A percentile compares a stretch with the other conserved stretches of the same genome.
Evolutionary conservation across 2,888 invertebrate genomes (phyloP).

Genomic region (Cantharis flavilabris): DNA sequence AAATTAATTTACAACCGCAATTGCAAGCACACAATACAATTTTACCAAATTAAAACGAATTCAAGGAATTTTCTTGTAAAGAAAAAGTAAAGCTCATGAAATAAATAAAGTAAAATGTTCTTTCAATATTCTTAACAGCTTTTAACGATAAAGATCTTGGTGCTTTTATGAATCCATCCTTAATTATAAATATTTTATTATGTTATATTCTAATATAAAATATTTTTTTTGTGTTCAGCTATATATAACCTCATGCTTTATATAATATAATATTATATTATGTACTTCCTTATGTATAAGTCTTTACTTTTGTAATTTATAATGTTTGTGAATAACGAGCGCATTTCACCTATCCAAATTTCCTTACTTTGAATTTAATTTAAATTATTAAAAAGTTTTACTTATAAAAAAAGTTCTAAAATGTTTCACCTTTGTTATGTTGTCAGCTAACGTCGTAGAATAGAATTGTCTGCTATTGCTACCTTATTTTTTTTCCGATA

Average conservation of each 20-base stretch:
- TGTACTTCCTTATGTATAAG: too few species aligned
- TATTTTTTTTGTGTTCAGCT: neutral
- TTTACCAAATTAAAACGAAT: constrained; percentile 10
- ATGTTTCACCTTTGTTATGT: neutral
- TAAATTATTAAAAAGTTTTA: neutral
- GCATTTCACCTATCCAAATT: neutral
- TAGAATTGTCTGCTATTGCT: neutral
- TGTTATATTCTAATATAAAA: neutral
- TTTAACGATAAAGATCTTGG: neutral
- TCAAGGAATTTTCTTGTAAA: constrained; percentile 6
- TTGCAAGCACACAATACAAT: constrained; percentile 6
- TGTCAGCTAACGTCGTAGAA: neutral
- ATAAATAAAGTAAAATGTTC: constrained; percentile 7
- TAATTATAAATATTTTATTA: neutral
- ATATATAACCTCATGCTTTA: neutral
- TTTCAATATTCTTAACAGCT: neutral
- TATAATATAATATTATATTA: neutral
- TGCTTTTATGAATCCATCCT: neutral
- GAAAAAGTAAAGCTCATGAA: neutral
- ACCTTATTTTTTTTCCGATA: neutral
- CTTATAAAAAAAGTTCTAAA: neutral
- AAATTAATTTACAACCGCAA: constrained; percentile 10
- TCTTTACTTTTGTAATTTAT: neutral
- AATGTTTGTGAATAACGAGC: neutral
- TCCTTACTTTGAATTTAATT: neutral